Evolutionary conservation across 2,888 invertebrate species (phyloP).

Genomic region (Elmis aenea): DNA sequence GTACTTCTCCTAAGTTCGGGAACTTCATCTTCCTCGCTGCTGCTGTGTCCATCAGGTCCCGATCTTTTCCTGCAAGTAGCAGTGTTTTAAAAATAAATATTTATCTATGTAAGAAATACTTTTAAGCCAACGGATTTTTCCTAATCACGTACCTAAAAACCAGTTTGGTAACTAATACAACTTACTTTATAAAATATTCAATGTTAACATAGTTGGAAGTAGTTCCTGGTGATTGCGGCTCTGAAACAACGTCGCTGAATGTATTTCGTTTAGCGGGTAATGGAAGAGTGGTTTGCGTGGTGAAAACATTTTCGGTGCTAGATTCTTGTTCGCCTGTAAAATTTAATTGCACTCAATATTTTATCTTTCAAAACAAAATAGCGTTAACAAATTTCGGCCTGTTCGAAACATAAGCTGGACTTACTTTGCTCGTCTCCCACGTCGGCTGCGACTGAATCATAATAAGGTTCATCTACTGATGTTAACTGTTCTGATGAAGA

Average conservation of each 20-base stretch:
- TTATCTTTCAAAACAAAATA: too few relatives aligned
- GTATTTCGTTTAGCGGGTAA: constrained; percentile 48
- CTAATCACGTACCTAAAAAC: too few relatives aligned
- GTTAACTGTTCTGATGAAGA: constrained; percentile 56
- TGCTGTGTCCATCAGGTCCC: constrained; percentile 32
- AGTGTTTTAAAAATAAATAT: too few relatives aligned
- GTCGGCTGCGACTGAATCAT: constrained; percentile 67
- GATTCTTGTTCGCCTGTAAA: constrained; percentile 47
- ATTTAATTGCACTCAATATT: not conserved
- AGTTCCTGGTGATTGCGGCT: constrained; percentile 73
- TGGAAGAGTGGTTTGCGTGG: constrained; percentile 58
- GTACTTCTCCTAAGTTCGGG: constrained; percentile 41
- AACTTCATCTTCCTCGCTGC: constrained; percentile 48
- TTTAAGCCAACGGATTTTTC: too few relatives aligned
- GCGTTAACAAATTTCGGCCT: not conserved
- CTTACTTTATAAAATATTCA: constrained; percentile 84
- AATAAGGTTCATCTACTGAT: constrained; percentile 63
- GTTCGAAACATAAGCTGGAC: not conserved
- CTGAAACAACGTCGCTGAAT: constrained; percentile 38
- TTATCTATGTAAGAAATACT: too few relatives aligned
- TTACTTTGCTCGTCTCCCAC: constrained; percentile 48
- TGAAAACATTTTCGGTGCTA: constrained; percentile 61
- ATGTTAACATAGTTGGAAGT: constrained; percentile 89
- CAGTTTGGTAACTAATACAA: too few relatives aligned
- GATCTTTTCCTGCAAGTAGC: constrained; percentile 10